A percentile compares a stretch with the other conserved stretches of the same genome.
These are phyloP conservation scores for Brachyalestes nurse DNA, from an alignment of 2,797 vertebrate species.

Conservation along the genomic window DNA sequence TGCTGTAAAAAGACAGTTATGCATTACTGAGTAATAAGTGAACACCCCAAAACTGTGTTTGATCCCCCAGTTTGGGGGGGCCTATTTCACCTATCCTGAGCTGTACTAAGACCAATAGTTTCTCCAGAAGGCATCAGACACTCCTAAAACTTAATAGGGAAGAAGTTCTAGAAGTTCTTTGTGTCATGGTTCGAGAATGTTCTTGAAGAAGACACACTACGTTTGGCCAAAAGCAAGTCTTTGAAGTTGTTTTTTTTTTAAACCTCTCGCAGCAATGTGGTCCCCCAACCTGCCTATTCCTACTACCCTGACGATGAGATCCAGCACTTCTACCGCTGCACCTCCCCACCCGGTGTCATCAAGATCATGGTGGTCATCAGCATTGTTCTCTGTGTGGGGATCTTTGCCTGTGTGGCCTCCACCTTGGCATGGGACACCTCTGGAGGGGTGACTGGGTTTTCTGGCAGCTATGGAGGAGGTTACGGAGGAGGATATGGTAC, in stretches of 20 bases:
- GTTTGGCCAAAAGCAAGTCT: not conserved
- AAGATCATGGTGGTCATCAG: conserved; percentile 84
- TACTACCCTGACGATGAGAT: conserved; percentile 91
- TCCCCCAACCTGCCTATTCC: conserved; percentile 84
- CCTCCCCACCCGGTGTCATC: conserved; percentile 88
- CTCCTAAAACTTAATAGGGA: too few species aligned
- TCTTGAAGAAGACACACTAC: not conserved
- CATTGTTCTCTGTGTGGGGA: conserved; percentile 83
- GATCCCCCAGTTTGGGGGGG: too few species aligned
- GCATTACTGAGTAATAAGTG: too few species aligned
- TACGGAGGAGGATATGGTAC: conserved; percentile 54
- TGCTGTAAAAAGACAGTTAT: too few species aligned
- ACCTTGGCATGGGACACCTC: conserved; percentile 86
- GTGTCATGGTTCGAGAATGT: too few species aligned
- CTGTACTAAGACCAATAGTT: too few species aligned
- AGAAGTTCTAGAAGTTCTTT: too few species aligned
- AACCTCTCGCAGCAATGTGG: conserved; percentile 58
- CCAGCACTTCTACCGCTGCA: conserved; percentile 89
- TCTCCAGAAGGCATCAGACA: too few species aligned
- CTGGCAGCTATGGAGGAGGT: conserved; percentile 67
- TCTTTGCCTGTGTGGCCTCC: conserved; percentile 91
- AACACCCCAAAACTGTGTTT: too few species aligned
- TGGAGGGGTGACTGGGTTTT: conserved; percentile 68
- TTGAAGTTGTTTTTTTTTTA: not conserved
- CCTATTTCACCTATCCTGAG: too few species aligned